phyloP scores from a whole-genome alignment of 2,797 vertebrate genomes.

The Peromyscus aztecus region DNA sequence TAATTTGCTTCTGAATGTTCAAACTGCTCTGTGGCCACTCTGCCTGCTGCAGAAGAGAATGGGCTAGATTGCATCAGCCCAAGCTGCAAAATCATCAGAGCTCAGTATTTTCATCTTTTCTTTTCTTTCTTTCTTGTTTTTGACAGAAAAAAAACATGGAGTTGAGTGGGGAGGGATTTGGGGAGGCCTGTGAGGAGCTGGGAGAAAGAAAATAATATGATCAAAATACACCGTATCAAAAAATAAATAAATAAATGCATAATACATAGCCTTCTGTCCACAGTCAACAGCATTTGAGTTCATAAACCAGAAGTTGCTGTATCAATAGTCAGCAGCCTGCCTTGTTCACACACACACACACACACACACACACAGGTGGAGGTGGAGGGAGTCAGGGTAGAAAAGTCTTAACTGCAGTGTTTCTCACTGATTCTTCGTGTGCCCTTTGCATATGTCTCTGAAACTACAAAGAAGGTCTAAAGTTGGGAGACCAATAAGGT shows the following conservation, averaged over 20 bases:
- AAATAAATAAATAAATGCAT: neutral
- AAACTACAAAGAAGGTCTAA: neutral
- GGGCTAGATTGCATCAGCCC: neutral
- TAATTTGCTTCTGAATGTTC: neutral
- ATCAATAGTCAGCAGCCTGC: neutral
- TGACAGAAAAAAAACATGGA: neutral
- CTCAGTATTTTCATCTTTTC: neutral
- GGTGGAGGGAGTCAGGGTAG: too few species aligned
- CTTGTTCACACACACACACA: neutral
- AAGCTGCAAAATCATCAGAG: neutral
- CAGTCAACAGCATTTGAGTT: neutral
- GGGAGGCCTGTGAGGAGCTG: neutral
- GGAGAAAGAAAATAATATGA: neutral
- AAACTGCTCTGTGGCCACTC: neutral
- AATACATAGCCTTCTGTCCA: slow-evolving; percentile 17
- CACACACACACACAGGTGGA: neutral
- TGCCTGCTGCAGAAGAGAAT: slow-evolving; percentile 31
- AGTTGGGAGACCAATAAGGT: slow-evolving; percentile 15
- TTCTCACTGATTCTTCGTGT: neutral
- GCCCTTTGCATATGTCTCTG: neutral
- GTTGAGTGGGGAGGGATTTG: neutral
- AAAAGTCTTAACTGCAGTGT: neutral
- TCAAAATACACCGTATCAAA: neutral
- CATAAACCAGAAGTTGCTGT: neutral
- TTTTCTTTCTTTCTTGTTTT: neutral